A percentile compares a stretch with the other conserved stretches of the same genome.
Evolutionary conservation across 2,797 vertebrate genomes (phyloP).

Genomic region (Enoplosus armatus): DNA sequence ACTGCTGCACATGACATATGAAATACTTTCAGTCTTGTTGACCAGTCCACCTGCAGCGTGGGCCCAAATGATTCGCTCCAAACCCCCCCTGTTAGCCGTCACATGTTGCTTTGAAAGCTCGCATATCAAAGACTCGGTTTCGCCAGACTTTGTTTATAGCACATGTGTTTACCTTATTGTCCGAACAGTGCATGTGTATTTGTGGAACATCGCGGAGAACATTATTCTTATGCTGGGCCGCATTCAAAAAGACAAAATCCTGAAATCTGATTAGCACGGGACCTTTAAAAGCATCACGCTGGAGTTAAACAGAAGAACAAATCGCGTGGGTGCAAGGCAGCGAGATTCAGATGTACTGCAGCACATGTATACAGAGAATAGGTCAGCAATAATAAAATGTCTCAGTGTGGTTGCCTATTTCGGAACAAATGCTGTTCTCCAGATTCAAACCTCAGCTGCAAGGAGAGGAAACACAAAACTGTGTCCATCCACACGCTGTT

Average conservation of each 20-base stretch:
- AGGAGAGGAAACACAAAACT: slow-evolving; percentile 9
- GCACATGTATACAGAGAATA: slow-evolving; percentile 38
- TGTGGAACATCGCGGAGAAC: slow-evolving; percentile 45
- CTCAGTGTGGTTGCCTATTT: slow-evolving; percentile 27
- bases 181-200: slow-evolving; percentile 44
- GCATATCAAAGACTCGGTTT: slow-evolving; percentile 64
- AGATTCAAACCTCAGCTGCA: slow-evolving; percentile 29
- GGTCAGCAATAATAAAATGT: slow-evolving; percentile 43
- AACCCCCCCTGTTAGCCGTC: slow-evolving; percentile 50
- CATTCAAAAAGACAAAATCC: slow-evolving; percentile 49
- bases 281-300: slow-evolving; percentile 13
- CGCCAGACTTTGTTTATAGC: slow-evolving; percentile 70
- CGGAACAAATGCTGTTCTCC: slow-evolving; percentile 34
- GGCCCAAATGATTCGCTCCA: slow-evolving; percentile 55
- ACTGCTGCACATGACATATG: slow-evolving; percentile 64
- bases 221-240: slow-evolving; percentile 49
- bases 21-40: slow-evolving; percentile 49
- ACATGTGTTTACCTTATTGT: slow-evolving; percentile 58
- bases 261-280: slow-evolving; percentile 36
- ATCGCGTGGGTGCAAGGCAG: slow-evolving; percentile 35
- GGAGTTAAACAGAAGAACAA: slow-evolving; percentile 39
- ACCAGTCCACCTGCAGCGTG: slow-evolving; percentile 70
- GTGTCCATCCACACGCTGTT: background rate
- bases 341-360: slow-evolving; percentile 36
- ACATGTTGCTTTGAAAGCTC: slow-evolving; percentile 57